A percentile compares a stretch with the other conserved stretches of the same genome.
These are phyloP conservation scores for Dasysyrphus albostriatus DNA, from an alignment of 2,888 invertebrate species.

Conservation along the genomic window DNA sequence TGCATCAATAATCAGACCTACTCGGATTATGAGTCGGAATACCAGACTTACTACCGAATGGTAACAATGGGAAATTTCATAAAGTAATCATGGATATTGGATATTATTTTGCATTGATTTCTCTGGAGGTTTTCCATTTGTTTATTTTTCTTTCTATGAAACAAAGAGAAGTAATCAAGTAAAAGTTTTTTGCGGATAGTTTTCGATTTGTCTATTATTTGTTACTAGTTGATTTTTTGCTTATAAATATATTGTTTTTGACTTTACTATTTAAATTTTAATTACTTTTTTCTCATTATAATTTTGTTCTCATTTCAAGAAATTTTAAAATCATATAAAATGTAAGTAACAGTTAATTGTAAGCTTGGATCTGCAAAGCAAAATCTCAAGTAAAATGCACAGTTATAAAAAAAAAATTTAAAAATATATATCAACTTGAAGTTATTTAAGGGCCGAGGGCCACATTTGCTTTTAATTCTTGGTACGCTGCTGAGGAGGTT, in stretches of 20 bases:
- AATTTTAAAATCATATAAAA: not conserved
- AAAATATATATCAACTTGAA: not conserved
- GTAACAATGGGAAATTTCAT: constrained; percentile 79
- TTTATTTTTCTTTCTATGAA: not conserved
- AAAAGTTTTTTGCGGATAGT: not conserved
- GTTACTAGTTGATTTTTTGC: not conserved
- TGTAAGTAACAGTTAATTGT: not conserved
- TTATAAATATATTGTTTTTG: not conserved
- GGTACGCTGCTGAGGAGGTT: too few species aligned
- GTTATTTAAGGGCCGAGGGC: too few species aligned
- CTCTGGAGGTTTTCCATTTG: constrained; percentile 11
- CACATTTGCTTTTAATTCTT: too few species aligned
- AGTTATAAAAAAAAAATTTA: not conserved
- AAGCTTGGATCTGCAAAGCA: not conserved
- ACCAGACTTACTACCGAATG: constrained; percentile 84
- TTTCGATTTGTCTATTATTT: not conserved
- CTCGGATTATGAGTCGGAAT: constrained; percentile 82
- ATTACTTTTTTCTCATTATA: not conserved
- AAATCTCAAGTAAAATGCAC: not conserved
- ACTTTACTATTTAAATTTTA: not conserved
- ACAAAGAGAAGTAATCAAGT: not conserved
- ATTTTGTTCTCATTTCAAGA: not conserved
- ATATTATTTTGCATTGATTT: constrained; percentile 30
- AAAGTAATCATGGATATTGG: constrained; percentile 69
- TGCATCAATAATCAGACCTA: constrained; percentile 80